phyloP scores from a whole-genome alignment of 2,113 vertebrate genomes.

The Scomber japonicus region DNA sequence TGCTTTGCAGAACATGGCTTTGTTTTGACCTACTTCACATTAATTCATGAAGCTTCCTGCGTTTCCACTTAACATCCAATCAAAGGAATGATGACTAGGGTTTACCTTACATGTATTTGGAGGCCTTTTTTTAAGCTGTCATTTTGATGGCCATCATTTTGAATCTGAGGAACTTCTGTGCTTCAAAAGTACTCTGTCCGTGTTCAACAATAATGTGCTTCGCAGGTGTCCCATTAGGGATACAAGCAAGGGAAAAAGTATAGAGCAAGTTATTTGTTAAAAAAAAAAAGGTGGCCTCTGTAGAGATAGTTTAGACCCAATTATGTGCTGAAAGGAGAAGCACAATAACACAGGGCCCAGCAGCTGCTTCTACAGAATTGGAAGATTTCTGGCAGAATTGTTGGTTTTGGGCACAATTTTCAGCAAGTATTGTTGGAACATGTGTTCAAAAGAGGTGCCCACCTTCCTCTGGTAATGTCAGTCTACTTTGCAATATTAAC shows the following conservation, averaged over 20 bases:
- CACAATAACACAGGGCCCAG: slow-evolving; percentile 44
- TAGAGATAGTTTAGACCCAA: slow-evolving; percentile 50
- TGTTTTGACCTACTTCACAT: slow-evolving; percentile 58
- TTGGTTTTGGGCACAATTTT: slow-evolving; percentile 46
- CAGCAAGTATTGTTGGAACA: slow-evolving; percentile 17
- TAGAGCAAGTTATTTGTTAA: slow-evolving; percentile 49
- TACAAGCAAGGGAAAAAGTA: slow-evolving; percentile 42
- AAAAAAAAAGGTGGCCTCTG: slow-evolving; percentile 34
- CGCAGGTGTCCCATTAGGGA: slow-evolving; percentile 66
- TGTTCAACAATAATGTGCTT: slow-evolving; percentile 69
- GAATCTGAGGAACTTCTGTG: slow-evolving; percentile 59
- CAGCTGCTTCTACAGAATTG: slow-evolving; percentile 50
- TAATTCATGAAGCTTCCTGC: slow-evolving; percentile 16
- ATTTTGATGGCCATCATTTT: slow-evolving; percentile 55
- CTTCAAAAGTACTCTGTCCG: slow-evolving; percentile 57
- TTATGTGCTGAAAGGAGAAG: slow-evolving; percentile 59
- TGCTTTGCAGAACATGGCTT: slow-evolving; percentile 50
- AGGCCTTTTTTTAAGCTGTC: slow-evolving; percentile 24
- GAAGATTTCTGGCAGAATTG: slow-evolving; percentile 45
- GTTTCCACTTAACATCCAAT: slow-evolving; percentile 13
- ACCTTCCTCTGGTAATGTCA: slow-evolving; percentile 15
- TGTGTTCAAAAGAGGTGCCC: not conserved
- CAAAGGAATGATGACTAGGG: slow-evolving; percentile 4
- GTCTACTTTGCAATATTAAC: slow-evolving; percentile 45
- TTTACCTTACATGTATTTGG: slow-evolving; percentile 6